Conservation (phyloP, 2,888 invertebrate genomes). For the Geophilus truncorum region DNA sequence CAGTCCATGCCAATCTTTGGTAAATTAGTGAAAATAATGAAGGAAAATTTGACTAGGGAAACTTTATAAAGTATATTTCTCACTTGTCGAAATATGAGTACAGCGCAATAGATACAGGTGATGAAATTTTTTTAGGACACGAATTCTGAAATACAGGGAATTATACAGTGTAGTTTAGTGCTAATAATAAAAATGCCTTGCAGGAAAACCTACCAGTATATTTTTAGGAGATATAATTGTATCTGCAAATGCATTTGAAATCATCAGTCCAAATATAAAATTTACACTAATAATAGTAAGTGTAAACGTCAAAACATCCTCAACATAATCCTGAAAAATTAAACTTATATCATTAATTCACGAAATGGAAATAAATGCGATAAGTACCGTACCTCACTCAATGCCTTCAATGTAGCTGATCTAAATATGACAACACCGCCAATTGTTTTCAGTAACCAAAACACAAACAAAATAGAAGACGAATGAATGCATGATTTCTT, state of each 20-base stretch:
- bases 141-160: not conserved
- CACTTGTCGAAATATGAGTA: conserved; percentile 23
- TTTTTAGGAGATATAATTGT: not conserved
- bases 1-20: conserved; percentile 33
- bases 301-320: not conserved
- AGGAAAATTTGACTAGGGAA: not conserved
- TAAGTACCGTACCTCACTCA: conserved; percentile 27
- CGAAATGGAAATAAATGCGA: too few species aligned
- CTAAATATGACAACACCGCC: not conserved
- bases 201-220: not conserved
- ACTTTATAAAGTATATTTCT: not conserved
- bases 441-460: not conserved
- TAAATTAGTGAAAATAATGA: not conserved
- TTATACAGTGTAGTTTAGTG: not conserved
- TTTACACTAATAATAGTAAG: not conserved
- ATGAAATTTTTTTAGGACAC: not conserved
- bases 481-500: conserved; percentile 15
- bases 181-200: not conserved
- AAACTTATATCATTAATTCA: not conserved
- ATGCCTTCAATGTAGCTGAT: not conserved
- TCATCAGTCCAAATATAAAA: not conserved
- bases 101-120: not conserved
- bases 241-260: conserved; percentile 1
- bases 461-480: not conserved
- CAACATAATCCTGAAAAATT: not conserved